Evolutionary conservation across 2,888 invertebrate species (phyloP).

Genomic region (Pachycephus smyrnensis): DNA sequence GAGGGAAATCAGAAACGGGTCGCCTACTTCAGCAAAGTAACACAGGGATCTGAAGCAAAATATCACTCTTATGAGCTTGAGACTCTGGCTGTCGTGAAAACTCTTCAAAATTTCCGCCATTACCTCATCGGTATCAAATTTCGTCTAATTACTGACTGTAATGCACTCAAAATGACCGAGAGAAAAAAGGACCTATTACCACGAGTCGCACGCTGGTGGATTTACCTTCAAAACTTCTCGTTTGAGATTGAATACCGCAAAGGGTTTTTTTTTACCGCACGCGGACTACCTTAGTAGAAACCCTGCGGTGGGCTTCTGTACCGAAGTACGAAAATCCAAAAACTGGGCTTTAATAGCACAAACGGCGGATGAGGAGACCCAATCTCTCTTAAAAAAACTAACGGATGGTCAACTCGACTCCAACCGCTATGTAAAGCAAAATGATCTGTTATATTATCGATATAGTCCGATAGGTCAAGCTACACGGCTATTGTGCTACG

Average conservation of each 20-base stretch:
- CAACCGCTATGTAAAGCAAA: too few species aligned
- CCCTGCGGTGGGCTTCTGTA: not conserved
- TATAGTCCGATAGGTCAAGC: not conserved
- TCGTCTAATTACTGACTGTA: conserved; percentile 43
- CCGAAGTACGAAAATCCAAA: not conserved
- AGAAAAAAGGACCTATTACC: conserved; percentile 49
- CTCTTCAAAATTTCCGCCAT: conserved; percentile 47
- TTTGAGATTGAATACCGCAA: conserved; percentile 36
- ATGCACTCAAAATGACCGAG: conserved; percentile 47
- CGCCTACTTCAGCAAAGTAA: conserved; percentile 10
- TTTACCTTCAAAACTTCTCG: conserved; percentile 43
- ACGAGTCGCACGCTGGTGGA: conserved; percentile 50
- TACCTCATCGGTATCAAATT: conserved; percentile 40
- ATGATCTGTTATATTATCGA: too few species aligned
- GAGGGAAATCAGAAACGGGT: not conserved
- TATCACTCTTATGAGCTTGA: conserved; percentile 43
- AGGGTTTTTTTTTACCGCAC: not conserved
- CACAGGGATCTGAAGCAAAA: conserved; percentile 38
- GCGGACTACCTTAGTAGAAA: conserved; percentile 12
- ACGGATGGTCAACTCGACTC: too few species aligned
- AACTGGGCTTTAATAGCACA: conserved; percentile 2
- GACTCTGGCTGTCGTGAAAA: conserved; percentile 40
- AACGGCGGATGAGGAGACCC: not conserved
- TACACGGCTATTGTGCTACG: not conserved
- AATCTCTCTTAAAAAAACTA: conserved; percentile 1